Base-by-base conservation (phyloP, 92 coral and sea anemone genomes). In the Epizoanthus stellaris region DNA sequence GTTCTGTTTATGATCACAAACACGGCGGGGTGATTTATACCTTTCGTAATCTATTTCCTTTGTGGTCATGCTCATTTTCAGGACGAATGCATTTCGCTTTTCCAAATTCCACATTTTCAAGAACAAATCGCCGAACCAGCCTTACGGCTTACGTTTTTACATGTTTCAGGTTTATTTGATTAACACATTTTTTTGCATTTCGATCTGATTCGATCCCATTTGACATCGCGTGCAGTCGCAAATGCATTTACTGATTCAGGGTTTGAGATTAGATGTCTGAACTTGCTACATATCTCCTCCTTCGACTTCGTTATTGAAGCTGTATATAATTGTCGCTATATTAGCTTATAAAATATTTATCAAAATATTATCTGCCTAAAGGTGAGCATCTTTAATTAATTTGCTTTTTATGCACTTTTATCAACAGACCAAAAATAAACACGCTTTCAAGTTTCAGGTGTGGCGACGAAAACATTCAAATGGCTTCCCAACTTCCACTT, bases 401-500 rank as follows among this genome's bases (percentile, higher is more conserved):
- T 58, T 30, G 40, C 59, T 62, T 45, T 61, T 79, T 38, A 58
- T 57, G 73, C 73, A 68, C 49, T 68, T 68, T 68, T 38, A 8
- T 38, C 73, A 15, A 36, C 47, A 8, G 49, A n/a, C 39, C 49
- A 16, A 68, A 67, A 68, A 68, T 68, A 68, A 23, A 62, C 54
- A 20, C 43, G 57, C 34, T 9, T 36, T 49, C 83, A 79, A 73
- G 72, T 9, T 36, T 49, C 83, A 79, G 83, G 72, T 45, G 83
- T 79, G 83, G 70, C 72, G 45, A 63, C 80, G 34, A 53, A 72
- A 75, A 25, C 72, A 76, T 76, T 76, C 49, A 59, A 57, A 39
- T 76, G 70, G 71, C 34, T 43, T 79, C 72, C 71, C 58, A 79
- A 63, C 45, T 63, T 79, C 30, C 60, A 17, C 4, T 43, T 17